These are phyloP conservation scores for Trachythela sp. DNA, from an alignment of 64 coral and sea anemone genomes.

Conservation along the genomic window DNA sequence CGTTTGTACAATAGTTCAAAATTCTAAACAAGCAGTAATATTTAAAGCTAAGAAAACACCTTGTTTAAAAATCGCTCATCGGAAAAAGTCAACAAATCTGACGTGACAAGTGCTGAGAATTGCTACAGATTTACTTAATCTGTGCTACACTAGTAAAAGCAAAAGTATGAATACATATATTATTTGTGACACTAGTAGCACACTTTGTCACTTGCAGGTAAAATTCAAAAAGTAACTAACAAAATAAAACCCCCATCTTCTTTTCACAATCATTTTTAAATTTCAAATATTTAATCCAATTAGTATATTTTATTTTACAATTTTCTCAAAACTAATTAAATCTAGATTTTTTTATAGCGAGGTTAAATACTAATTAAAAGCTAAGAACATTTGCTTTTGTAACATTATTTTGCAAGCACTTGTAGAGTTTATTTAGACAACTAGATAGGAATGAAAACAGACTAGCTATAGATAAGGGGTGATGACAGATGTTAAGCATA, in stretches of 20 bases:
- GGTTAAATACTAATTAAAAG: not conserved
- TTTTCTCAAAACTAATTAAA: not conserved
- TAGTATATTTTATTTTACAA: not conserved
- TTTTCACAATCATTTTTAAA: not conserved
- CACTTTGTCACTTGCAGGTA: not conserved
- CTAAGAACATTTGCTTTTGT: not conserved
- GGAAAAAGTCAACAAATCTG: not conserved
- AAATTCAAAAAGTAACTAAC: not conserved
- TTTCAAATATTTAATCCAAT: not conserved
- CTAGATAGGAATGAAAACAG: not conserved
- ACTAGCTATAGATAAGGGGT: not conserved
- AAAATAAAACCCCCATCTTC: too few relatives aligned
- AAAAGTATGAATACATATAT: not conserved
- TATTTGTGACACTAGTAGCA: not conserved
- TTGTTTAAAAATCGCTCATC: not conserved
- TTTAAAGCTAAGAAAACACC: not conserved
- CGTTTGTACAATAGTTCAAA: not conserved
- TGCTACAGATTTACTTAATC: too few relatives aligned
- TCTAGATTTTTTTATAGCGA: not conserved
- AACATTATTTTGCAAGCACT: not conserved
- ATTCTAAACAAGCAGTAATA: not conserved
- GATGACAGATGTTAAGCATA: not conserved
- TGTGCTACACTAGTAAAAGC: too few relatives aligned
- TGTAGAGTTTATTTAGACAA: not conserved
- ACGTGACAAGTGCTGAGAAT: not conserved